These are phyloP conservation scores for Prorops nasuta DNA, from an alignment of 1,140 invertebrate genomes.

Conservation along the genomic window DNA sequence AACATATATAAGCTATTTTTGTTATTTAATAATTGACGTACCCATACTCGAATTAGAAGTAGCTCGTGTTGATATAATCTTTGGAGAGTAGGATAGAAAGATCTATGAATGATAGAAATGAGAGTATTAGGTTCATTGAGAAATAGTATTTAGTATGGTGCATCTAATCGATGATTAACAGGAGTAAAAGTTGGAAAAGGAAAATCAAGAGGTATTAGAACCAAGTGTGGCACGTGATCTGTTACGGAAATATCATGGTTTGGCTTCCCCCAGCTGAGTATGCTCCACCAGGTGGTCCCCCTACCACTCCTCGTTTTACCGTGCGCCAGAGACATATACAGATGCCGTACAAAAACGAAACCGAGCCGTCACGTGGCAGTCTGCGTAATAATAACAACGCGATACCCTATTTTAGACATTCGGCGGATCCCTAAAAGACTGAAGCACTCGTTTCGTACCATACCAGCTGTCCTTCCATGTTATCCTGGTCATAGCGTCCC, in stretches of 20 bases:
- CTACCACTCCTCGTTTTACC: constrained; percentile 11
- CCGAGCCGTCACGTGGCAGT: constrained; percentile 18
- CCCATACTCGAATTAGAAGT: too few species aligned
- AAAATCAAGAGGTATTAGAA: constrained; percentile 18
- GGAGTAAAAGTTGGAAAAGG: constrained; percentile 11
- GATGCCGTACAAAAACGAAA: constrained; percentile 33
- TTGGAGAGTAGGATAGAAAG: too few species aligned
- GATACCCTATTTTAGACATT: constrained; percentile 17
- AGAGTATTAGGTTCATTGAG: too few species aligned
- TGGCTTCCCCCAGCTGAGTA: constrained; percentile 5
- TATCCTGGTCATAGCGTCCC: constrained; percentile 31
- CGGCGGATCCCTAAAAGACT: constrained; percentile 11
- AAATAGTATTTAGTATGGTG: too few species aligned
- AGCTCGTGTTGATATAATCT: too few species aligned
- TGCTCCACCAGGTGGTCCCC: constrained; percentile 28
- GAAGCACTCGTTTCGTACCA: neutral
- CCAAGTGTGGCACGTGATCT: constrained; percentile 15
- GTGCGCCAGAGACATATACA: constrained; percentile 1
- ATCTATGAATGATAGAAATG: too few species aligned
- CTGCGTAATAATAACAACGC: constrained; percentile 28
- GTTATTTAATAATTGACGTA: too few species aligned
- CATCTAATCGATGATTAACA: constrained; percentile 18
- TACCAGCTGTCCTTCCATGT: constrained; percentile 23
- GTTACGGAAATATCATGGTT: constrained; percentile 25
- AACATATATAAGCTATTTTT: too few species aligned